Conservation (phyloP, 2,888 invertebrate species). For the Gortyna flavago region DNA sequence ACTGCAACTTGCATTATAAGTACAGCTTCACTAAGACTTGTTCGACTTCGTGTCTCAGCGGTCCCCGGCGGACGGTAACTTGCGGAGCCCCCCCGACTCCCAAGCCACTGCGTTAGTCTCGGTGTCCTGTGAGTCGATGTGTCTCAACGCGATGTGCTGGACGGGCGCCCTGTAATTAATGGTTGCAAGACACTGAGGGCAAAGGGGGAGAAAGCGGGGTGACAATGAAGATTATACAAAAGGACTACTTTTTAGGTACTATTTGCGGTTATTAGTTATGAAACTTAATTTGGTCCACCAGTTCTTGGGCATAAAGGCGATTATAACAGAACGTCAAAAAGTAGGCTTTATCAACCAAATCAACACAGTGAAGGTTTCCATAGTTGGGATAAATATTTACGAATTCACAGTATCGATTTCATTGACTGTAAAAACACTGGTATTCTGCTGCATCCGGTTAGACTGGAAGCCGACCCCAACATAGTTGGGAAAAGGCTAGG, state of each 20-base stretch:
- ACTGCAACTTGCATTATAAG: constrained; percentile 27
- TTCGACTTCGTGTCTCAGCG: constrained; percentile 1
- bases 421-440: too few species aligned
- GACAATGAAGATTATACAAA: constrained; percentile 11
- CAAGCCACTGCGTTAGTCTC: not conserved
- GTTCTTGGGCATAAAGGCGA: not conserved
- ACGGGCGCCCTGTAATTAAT: constrained; percentile 39
- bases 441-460: too few species aligned
- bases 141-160: constrained; percentile 15
- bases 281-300: too few species aligned
- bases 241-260: constrained; percentile 4
- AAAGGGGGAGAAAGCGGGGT: not conserved
- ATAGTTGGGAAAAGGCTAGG: too few species aligned
- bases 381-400: not conserved
- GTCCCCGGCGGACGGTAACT: constrained; percentile 16
- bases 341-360: not conserved
- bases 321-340: not conserved
- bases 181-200: constrained; percentile 2
- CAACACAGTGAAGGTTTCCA: not conserved
- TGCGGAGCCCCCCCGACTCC: not conserved
- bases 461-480: too few species aligned
- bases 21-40: constrained; percentile 15
- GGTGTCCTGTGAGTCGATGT: constrained; percentile 15
- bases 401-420: not conserved
- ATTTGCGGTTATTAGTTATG: not conserved